Evolutionary conservation across 2,888 invertebrate genomes (phyloP).

Genomic region (Microctonus brassicae): DNA sequence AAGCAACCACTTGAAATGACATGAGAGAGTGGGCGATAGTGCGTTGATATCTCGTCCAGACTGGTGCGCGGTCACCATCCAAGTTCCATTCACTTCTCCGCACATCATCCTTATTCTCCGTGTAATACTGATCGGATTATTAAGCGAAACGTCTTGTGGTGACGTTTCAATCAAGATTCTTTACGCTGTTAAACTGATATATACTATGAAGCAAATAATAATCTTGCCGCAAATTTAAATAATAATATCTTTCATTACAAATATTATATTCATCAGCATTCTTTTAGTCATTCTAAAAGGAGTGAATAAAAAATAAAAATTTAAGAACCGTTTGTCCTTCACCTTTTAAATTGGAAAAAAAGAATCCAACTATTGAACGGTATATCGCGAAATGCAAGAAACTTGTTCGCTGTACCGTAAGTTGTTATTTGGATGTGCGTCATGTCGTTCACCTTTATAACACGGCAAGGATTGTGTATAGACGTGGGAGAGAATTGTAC

Average conservation of each 20-base stretch:
- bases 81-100: neutral
- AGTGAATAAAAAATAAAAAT: neutral
- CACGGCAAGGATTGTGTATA: neutral
- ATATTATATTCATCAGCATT: neutral
- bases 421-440: conserved; percentile 38
- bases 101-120: conserved; percentile 17
- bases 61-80: neutral
- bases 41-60: conserved; percentile 5
- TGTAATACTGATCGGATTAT: neutral
- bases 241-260: neutral
- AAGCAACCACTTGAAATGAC: conserved; percentile 55
- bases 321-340: neutral
- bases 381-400: conserved; percentile 13
- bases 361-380: conserved; percentile 20
- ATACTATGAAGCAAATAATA: neutral
- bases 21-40: neutral
- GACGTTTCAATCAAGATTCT: conserved; percentile 23
- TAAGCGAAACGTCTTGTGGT: neutral
- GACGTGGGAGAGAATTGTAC: conserved; percentile 8
- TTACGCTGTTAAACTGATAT: neutral
- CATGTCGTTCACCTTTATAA: conserved; percentile 26
- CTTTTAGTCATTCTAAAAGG: neutral
- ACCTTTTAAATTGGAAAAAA: conserved; percentile 4
- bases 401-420: conserved; percentile 40
- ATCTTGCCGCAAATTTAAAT: no score